phyloP scores from a whole-genome alignment of 2,797 vertebrate genomes.

The Luscinia luscinia region DNA sequence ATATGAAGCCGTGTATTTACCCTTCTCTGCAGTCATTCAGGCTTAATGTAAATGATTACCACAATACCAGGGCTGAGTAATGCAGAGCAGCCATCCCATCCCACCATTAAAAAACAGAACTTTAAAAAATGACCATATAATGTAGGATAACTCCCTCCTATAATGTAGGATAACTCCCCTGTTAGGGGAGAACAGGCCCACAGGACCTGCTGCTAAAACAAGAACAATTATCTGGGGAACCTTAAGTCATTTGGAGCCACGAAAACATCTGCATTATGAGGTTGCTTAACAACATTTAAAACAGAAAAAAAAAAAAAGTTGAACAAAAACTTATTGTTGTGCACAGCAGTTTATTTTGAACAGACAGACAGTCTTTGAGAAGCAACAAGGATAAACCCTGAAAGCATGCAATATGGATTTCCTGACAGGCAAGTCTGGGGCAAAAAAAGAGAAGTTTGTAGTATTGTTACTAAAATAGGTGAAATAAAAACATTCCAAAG shows the following conservation, averaged over 20 bases:
- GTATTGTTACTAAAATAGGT: not conserved
- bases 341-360: not conserved
- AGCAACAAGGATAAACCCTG: not conserved
- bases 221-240: not conserved
- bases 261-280: not conserved
- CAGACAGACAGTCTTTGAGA: not conserved
- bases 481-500: not conserved
- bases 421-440: not conserved
- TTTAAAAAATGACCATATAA: not conserved
- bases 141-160: not conserved
- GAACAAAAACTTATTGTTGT: not conserved
- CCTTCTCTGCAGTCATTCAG: not conserved
- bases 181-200: not conserved
- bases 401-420: not conserved
- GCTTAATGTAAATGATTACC: not conserved
- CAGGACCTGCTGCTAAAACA: not conserved
- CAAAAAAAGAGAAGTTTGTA: not conserved
- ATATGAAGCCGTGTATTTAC: not conserved
- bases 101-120: not conserved
- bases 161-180: not conserved
- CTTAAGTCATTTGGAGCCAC: not conserved
- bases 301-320: not conserved
- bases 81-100: not conserved
- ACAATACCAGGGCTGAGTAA: not conserved
- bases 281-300: slow-evolving; percentile 26